Conservation (phyloP, 1,140 invertebrate genomes). For the Drosophila setifemur region DNA sequence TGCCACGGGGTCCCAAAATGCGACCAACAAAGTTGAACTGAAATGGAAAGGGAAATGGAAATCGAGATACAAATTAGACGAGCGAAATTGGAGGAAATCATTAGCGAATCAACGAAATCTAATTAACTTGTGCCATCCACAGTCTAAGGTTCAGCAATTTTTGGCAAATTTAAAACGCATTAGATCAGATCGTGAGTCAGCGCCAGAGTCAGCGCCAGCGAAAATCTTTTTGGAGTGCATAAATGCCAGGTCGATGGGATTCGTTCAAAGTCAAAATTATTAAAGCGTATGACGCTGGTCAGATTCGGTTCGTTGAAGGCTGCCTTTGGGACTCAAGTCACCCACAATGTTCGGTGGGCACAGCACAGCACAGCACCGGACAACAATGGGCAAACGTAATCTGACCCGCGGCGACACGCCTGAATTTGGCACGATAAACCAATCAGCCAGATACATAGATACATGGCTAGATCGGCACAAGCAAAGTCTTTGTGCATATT, state of each 20-base stretch:
- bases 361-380: too few species aligned
- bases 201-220: too few species aligned
- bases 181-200: slow-evolving; percentile 56
- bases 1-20: slow-evolving; percentile 98
- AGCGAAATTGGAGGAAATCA: slow-evolving; percentile 58
- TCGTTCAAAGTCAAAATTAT: slow-evolving; percentile 69
- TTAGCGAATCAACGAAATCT: slow-evolving; percentile 45
- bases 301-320: slow-evolving; percentile 43
- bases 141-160: slow-evolving; percentile 33
- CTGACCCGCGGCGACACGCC: slow-evolving; percentile 72
- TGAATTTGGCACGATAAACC: slow-evolving; percentile 76
- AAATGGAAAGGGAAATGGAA: slow-evolving; percentile 84
- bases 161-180: slow-evolving; percentile 67
- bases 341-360: slow-evolving; percentile 1
- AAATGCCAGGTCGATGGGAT: slow-evolving; percentile 26
- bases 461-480: too few species aligned
- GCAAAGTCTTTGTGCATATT: slow-evolving; percentile 27
- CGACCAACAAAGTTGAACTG: slow-evolving; percentile 99
- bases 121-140: slow-evolving; percentile 26
- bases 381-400: slow-evolving; percentile 51
- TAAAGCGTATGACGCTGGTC: slow-evolving; percentile 39
- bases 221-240: slow-evolving; percentile 52
- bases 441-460: slow-evolving; percentile 61
- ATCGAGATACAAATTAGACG: slow-evolving; percentile 65
- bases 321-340: slow-evolving; percentile 26